Evolutionary conservation across 1,140 invertebrate species (phyloP).

Genomic region (Glomeris maerens): DNA sequence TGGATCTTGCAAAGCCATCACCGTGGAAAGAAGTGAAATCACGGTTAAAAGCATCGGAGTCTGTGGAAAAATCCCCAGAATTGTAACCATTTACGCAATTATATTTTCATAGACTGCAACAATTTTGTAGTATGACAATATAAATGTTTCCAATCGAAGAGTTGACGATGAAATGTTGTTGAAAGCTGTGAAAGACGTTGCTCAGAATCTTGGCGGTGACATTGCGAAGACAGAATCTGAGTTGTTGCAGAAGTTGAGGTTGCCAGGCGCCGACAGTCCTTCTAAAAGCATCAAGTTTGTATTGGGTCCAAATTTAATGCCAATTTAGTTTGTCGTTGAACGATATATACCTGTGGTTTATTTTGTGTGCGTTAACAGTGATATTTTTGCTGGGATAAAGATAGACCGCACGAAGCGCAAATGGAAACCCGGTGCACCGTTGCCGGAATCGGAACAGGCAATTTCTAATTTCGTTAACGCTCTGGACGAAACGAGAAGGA

Average conservation of each 20-base stretch:
- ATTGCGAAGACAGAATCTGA: slow-evolving; percentile 53
- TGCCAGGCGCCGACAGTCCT: too few species aligned
- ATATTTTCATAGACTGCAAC: too few species aligned
- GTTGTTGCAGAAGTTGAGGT: slow-evolving; percentile 49
- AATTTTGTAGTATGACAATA: too few species aligned
- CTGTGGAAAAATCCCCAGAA: too few species aligned
- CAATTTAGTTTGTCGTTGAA: too few species aligned
- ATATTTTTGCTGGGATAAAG: slow-evolving; percentile 55
- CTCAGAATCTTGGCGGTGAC: slow-evolving; percentile 46
- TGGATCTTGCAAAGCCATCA: too few species aligned
- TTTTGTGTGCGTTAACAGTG: slow-evolving; percentile 31
- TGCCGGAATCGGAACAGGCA: slow-evolving; percentile 16
- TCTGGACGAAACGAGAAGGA: neutral
- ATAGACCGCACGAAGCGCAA: slow-evolving; percentile 35
- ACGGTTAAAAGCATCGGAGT: too few species aligned
- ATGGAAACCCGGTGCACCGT: slow-evolving; percentile 21
- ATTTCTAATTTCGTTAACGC: neutral
- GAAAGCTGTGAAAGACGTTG: slow-evolving; percentile 49
- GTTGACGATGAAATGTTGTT: neutral
- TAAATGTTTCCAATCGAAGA: too few species aligned
- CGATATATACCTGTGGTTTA: neutral
- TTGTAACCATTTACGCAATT: too few species aligned
- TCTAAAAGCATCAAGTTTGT: too few species aligned
- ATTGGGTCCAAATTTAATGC: too few species aligned
- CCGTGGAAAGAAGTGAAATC: too few species aligned